These are phyloP conservation scores for Chinchilla lanigera DNA, from an alignment of 2,113 vertebrate genomes.

Conservation along the genomic window DNA sequence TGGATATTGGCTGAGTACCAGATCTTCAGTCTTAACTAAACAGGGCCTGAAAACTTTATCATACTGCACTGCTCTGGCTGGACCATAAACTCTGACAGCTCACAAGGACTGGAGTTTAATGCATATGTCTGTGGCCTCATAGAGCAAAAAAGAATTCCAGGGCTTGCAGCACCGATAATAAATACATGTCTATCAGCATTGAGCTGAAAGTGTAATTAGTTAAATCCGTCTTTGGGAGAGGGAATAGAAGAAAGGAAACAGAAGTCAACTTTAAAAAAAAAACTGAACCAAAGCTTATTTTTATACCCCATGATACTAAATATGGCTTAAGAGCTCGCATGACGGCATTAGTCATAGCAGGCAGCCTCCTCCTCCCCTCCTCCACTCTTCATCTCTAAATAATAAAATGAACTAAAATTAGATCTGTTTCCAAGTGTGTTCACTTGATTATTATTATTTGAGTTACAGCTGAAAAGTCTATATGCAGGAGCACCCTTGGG, in stretches of 20 bases:
- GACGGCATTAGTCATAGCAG: conserved; percentile 83
- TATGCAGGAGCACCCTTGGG: conserved; percentile 84
- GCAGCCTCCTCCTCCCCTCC: conserved; percentile 77
- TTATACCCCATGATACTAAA: conserved; percentile 90
- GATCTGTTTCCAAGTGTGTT: conserved; percentile 77
- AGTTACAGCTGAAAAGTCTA: conserved; percentile 85
- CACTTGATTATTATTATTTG: conserved; percentile 89
- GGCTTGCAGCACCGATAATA: conserved; percentile 87
- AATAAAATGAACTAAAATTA: conserved; percentile 90
- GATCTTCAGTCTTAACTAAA: conserved; percentile 90
- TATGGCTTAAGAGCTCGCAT: conserved; percentile 89
- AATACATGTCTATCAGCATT: conserved; percentile 89
- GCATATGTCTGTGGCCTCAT: conserved; percentile 83
- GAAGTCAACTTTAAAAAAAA: conserved; percentile 89
- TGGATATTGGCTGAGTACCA: conserved; percentile 90
- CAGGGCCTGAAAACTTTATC: conserved; percentile 90
- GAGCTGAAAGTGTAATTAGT: conserved; percentile 91
- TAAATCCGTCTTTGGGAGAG: conserved; percentile 87
- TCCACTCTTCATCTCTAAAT: conserved; percentile 81
- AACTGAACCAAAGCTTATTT: conserved; percentile 89
- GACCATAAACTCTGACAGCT: conserved; percentile 89
- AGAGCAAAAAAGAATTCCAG: conserved; percentile 86
- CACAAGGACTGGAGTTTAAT: conserved; percentile 86
- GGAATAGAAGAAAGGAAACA: conserved; percentile 92
- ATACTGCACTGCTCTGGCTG: conserved; percentile 87